Percentiles rank a stretch among this genome's conserved stretches.
Evolutionary conservation across 2,797 vertebrate species (phyloP).

Genomic region (Gallinago stenura): DNA sequence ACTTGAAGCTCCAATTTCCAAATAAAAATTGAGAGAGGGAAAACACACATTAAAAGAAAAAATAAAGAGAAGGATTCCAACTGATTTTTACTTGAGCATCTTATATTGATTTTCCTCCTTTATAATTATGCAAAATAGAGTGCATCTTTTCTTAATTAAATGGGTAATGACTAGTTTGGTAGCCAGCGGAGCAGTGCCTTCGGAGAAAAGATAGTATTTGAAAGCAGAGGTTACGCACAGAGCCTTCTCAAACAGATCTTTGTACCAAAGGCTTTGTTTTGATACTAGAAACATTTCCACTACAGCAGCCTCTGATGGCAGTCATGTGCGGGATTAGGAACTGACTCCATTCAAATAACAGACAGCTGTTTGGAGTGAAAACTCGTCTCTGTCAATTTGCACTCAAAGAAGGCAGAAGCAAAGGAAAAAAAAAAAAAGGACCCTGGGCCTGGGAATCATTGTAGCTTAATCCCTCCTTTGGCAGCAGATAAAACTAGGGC

Average conservation of each 20-base stretch:
- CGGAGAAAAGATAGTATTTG: slow-evolving; percentile 58
- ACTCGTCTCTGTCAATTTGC: slow-evolving; percentile 71
- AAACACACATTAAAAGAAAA: slow-evolving; percentile 57
- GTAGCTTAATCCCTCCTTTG: slow-evolving; percentile 76
- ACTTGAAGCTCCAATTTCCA: slow-evolving; percentile 42
- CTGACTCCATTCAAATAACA: slow-evolving; percentile 78
- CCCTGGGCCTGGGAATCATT: slow-evolving; percentile 73
- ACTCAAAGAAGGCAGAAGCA: slow-evolving; percentile 68
- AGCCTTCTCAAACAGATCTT: slow-evolving; percentile 64
- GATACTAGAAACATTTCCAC: slow-evolving; percentile 75
- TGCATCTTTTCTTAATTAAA: slow-evolving; percentile 64
- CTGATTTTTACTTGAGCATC: slow-evolving; percentile 53
- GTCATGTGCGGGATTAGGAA: slow-evolving; percentile 73
- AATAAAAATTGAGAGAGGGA: slow-evolving; percentile 46
- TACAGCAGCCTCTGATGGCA: slow-evolving; percentile 72
- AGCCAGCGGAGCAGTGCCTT: slow-evolving; percentile 50
- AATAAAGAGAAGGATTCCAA: slow-evolving; percentile 47
- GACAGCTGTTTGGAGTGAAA: slow-evolving; percentile 78
- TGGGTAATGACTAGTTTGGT: slow-evolving; percentile 62
- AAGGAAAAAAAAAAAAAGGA: slow-evolving; percentile 40
- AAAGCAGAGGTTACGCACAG: slow-evolving; percentile 59
- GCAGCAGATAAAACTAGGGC: slow-evolving; percentile 76
- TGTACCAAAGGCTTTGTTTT: slow-evolving; percentile 76
- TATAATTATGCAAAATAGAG: slow-evolving; percentile 40
- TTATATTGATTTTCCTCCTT: slow-evolving; percentile 32